These are phyloP conservation scores for Myotis davidii DNA, from an alignment of 2,113 vertebrate genomes.

Conservation along the genomic window DNA sequence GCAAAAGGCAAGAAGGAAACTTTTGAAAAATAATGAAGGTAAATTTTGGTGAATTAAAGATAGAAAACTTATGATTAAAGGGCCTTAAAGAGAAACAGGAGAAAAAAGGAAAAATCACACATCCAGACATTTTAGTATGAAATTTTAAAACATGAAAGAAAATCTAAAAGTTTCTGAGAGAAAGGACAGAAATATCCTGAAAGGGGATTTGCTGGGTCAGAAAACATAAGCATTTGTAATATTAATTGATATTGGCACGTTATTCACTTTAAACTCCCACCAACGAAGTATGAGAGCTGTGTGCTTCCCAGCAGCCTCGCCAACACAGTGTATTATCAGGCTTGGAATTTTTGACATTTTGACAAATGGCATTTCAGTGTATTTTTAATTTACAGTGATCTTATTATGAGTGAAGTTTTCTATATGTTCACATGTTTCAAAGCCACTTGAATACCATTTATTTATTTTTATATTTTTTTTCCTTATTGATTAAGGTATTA, in stretches of 20 bases:
- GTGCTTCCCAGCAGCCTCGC: background rate
- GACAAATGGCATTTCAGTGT: background rate
- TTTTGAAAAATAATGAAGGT: background rate
- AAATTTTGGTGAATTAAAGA: background rate
- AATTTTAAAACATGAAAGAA: slow-evolving; percentile 25
- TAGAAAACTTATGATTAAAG: background rate
- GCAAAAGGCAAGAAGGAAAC: background rate
- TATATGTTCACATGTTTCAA: slow-evolving; percentile 33
- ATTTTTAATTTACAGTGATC: slow-evolving; percentile 26
- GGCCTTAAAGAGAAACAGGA: background rate
- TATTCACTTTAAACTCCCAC: background rate
- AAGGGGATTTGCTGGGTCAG: background rate
- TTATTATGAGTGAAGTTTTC: slow-evolving; percentile 23
- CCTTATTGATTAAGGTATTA: too few species aligned
- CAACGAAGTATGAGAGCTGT: background rate
- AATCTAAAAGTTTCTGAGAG: background rate
- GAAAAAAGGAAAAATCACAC: background rate
- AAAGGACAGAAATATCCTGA: background rate
- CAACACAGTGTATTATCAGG: background rate
- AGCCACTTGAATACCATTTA: background rate
- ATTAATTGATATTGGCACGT: background rate
- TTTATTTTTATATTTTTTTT: too few species aligned
- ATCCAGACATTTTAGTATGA: background rate
- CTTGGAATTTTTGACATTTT: background rate
- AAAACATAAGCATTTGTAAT: background rate